Evolutionary conservation across 2,888 invertebrate species (phyloP), one percentile per base, ranked within the genome.

Genomic region (Pardosa pseudoannulata): DNA sequence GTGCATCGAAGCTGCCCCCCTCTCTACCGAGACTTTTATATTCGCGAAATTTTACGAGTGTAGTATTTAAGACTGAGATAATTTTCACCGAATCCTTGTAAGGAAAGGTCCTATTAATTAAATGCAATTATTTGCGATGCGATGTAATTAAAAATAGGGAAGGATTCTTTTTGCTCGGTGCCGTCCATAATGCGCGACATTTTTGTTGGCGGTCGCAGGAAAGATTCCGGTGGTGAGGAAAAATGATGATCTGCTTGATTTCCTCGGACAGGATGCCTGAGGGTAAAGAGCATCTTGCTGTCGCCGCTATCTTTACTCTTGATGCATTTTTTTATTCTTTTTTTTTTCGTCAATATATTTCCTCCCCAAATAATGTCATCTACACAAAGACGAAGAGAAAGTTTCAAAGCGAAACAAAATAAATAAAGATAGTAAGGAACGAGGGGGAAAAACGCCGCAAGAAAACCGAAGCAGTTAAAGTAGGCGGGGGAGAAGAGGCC

Each of bases 331-430:
- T 82, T 56, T 29, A 36, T 65, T 31, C 46, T 64, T 71, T 83
- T 78, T 78, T 64, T 85, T 79, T 85, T 86, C 79, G 64, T 86
- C 86, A 74, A 79, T 86, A 79, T 86, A 79, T 86, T 86, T 86
- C 79, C 79, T 86, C 79, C 74, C 86, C 86, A 86, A 86, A 86
- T 86, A 86, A 86, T 86, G 79, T 86, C 86, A 79, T 86, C 86
- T 75, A 79, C 86, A 86, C 86, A 86, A 86, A 86, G 79, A 86
- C 86, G 86, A 86, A 86, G 86, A 86, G 86, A 86, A 79, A 79
- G 86, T 79, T 79, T 86, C 74, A 86, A 86, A 86, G 86, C 86
- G 79, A 62, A 86, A 74, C 83, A 85, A 85, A 85, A 85, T 85
- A 85, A 85, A 85, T 85, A 85, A 85, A 85, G 83, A 80, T 80